Conservation (phyloP, 2,888 invertebrate species). For the Erannis defoliaria region DNA sequence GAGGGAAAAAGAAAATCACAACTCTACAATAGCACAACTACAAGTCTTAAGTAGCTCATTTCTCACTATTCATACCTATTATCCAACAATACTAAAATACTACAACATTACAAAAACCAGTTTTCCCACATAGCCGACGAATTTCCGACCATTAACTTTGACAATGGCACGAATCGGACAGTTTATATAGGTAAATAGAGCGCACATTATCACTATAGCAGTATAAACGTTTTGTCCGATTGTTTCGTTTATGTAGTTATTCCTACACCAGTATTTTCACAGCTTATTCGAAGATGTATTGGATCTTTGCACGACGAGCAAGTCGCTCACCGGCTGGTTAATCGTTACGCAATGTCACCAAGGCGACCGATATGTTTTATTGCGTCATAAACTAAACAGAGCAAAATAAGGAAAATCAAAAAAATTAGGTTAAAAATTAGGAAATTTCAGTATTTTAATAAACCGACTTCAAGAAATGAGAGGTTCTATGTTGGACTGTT, state of each 20-base stretch:
- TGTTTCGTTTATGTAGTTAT: too few relatives aligned
- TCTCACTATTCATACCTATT: slow-evolving; percentile 25
- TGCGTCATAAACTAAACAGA: too few relatives aligned
- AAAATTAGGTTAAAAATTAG: too few relatives aligned
- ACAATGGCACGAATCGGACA: slow-evolving; percentile 33
- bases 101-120: slow-evolving; percentile 9
- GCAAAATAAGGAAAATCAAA: too few relatives aligned
- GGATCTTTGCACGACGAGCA: too few relatives aligned
- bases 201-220: slow-evolving; percentile 23
- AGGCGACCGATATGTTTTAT: too few relatives aligned
- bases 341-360: too few relatives aligned
- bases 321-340: too few relatives aligned
- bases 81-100: slow-evolving; percentile 3
- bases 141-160: slow-evolving; percentile 34
- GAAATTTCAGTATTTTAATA: too few relatives aligned
- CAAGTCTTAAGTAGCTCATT: slow-evolving; percentile 9
- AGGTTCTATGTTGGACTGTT: too few relatives aligned
- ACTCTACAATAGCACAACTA: slow-evolving; percentile 13
- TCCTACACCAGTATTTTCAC: background rate
- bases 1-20: background rate
- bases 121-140: slow-evolving; percentile 30
- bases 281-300: background rate
- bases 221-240: background rate
- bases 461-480: too few relatives aligned
- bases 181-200: slow-evolving; percentile 41